A percentile compares a stretch with the other conserved stretches of the same genome.
These are phyloP conservation scores for Eira barbara DNA, from an alignment of 2,113 vertebrate species.

Conservation along the genomic window DNA sequence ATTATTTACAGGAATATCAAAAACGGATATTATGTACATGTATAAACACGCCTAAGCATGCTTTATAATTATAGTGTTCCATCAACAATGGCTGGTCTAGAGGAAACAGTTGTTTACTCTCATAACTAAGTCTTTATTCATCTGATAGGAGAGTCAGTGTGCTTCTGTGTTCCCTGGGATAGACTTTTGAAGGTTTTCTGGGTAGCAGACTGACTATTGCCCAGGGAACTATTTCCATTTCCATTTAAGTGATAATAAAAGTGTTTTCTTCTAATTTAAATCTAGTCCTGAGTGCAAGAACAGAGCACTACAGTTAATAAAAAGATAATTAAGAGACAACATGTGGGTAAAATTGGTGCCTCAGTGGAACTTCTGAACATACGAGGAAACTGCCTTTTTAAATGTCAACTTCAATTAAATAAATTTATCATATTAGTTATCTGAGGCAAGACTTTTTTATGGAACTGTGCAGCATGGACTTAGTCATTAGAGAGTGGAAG, in stretches of 20 bases:
- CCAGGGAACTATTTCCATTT: neutral
- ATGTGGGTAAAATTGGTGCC: neutral
- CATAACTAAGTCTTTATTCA: neutral
- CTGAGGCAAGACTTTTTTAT: neutral
- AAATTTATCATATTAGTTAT: slow-evolving; percentile 14
- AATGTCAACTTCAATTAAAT: slow-evolving; percentile 29
- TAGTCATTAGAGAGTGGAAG: neutral
- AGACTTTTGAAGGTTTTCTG: neutral
- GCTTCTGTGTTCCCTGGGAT: neutral
- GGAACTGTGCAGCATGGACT: neutral
- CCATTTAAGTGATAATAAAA: neutral
- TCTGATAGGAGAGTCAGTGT: neutral
- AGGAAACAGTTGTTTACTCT: neutral
- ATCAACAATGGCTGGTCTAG: neutral
- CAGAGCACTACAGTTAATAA: slow-evolving; percentile 1
- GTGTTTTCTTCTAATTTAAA: neutral
- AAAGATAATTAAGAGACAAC: neutral
- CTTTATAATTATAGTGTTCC: neutral
- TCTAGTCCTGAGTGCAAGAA: neutral
- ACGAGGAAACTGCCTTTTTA: neutral
- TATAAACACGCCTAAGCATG: neutral
- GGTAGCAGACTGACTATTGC: neutral
- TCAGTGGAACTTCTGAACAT: slow-evolving; percentile 3
- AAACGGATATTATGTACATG: neutral
- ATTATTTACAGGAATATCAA: neutral